phyloP scores from a whole-genome alignment of 2,113 vertebrate species.

The Equus przewalskii region DNA sequence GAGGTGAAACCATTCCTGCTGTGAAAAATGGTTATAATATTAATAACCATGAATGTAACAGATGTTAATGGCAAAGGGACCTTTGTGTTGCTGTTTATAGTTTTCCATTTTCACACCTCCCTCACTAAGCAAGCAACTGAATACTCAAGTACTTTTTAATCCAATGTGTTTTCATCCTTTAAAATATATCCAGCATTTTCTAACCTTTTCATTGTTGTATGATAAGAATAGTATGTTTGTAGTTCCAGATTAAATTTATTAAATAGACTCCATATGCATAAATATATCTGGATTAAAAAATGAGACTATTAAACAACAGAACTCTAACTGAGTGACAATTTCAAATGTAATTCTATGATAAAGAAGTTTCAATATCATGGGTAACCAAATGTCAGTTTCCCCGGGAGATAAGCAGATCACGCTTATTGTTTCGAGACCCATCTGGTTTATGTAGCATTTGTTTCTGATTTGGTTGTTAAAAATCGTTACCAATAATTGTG shows the following conservation, averaged over 20 bases:
- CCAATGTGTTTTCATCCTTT: not conserved
- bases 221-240: not conserved
- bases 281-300: not conserved
- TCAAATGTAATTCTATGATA: not conserved
- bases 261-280: not conserved
- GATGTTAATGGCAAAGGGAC: constrained; percentile 42
- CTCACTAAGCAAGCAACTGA: not conserved
- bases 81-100: constrained; percentile 1
- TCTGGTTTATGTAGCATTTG: not conserved
- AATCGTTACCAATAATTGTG: not conserved
- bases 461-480: not conserved
- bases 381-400: not conserved
- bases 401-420: not conserved
- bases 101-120: constrained; percentile 30
- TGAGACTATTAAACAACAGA: not conserved
- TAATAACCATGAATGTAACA: not conserved
- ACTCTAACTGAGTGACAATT: not conserved
- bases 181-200: not conserved
- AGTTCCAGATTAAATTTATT: not conserved
- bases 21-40: constrained; percentile 58
- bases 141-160: not conserved
- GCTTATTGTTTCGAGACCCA: not conserved
- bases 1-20: constrained; percentile 41
- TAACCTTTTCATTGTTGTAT: not conserved
- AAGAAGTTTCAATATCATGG: not conserved